Conservation (phyloP, 1,140 invertebrate genomes). For the Saxidomus purpurata region DNA sequence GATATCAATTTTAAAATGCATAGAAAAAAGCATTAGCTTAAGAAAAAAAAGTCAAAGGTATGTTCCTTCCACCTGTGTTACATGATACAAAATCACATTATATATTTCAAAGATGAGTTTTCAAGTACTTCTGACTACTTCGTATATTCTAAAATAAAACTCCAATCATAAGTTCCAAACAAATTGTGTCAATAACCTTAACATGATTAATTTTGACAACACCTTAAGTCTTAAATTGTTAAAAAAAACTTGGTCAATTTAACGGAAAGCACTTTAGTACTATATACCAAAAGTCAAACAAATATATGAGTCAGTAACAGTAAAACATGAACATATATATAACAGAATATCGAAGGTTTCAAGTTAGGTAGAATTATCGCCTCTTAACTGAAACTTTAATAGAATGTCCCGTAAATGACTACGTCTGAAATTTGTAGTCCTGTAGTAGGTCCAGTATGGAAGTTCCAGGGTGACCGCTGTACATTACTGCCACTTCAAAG, state of each 20-base stretch:
- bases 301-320: neutral
- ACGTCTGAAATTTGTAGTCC: neutral
- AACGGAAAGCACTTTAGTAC: no score
- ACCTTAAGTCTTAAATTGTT: no score
- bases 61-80: no score
- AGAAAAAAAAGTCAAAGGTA: no score
- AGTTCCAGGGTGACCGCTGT: no score
- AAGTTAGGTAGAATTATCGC: no score
- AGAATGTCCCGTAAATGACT: constrained; percentile 38
- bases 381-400: neutral
- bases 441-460: no score
- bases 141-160: neutral
- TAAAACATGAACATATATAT: neutral
- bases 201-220: neutral
- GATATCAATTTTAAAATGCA: no score
- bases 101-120: no score
- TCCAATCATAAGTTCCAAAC: neutral
- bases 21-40: no score
- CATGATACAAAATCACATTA: neutral
- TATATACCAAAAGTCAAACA: neutral
- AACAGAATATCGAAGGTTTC: neutral
- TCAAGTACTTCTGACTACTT: neutral
- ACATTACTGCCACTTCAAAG: no score
- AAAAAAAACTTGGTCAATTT: no score
- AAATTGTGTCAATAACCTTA: neutral